Evolutionary conservation across 2,888 invertebrate genomes (phyloP).

Genomic region (Rhorus exstirpatorius): DNA sequence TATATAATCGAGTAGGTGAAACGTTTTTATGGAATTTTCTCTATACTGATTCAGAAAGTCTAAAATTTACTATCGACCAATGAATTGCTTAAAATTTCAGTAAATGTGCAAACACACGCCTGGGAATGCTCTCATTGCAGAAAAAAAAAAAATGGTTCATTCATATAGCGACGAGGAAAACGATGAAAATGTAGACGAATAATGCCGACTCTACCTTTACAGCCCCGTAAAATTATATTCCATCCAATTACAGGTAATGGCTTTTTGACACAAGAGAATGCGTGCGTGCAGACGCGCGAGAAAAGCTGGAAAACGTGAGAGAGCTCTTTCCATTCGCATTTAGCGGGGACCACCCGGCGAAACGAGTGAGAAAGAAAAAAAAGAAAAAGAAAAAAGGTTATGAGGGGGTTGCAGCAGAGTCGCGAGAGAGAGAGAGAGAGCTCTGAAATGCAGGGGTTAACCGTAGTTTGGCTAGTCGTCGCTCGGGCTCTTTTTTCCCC

Average conservation of each 20-base stretch:
- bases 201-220: neutral
- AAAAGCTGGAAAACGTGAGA: constrained; percentile 30
- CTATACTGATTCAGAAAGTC: no score
- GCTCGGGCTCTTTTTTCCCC: neutral
- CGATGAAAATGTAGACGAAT: neutral
- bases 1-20: no score
- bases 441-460: neutral
- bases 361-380: constrained; percentile 3
- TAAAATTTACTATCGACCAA: no score
- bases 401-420: constrained; percentile 17
- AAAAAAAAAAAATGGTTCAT: neutral
- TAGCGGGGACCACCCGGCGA: constrained; percentile 34
- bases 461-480: neutral
- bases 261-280: neutral
- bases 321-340: constrained; percentile 22
- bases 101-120: no score
- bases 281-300: neutral
- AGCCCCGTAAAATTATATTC: neutral
- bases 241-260: constrained; percentile 13
- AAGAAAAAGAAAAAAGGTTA: constrained; percentile 6
- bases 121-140: neutral
- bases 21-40: no score
- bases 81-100: no score
- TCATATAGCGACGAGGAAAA: neutral
- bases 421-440: neutral